A percentile compares a stretch with the other conserved stretches of the same genome.
Conservation (phyloP, 2,113 vertebrate species). For the Dipodomys merriami region DNA sequence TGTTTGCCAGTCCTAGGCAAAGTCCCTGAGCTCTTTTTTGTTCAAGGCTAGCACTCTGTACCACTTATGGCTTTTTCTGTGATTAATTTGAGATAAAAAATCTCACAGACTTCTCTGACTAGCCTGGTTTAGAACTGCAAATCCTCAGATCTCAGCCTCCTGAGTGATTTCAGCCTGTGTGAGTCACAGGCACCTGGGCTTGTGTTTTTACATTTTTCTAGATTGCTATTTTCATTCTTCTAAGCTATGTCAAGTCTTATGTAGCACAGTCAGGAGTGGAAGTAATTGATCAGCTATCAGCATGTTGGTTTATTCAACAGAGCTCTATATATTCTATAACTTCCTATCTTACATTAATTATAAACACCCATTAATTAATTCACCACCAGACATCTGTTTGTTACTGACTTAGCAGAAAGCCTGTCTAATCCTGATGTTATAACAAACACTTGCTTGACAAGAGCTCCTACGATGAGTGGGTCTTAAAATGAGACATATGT, state of each 20-base stretch:
- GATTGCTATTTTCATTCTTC: neutral
- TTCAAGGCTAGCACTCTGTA: too few relatives aligned
- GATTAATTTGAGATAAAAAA: too few relatives aligned
- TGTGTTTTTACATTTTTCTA: neutral
- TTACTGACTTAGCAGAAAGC: neutral
- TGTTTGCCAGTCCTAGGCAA: too few relatives aligned
- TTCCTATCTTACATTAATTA: slow-evolving; percentile 21
- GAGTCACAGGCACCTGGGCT: too few relatives aligned
- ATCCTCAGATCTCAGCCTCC: too few relatives aligned
- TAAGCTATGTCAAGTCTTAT: neutral
- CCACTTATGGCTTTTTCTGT: too few relatives aligned
- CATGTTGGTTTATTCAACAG: neutral
- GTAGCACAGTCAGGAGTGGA: neutral
- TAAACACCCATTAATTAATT: neutral
- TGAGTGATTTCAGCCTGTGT: too few relatives aligned
- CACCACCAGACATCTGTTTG: neutral
- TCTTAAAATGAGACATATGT: fast-evolving
- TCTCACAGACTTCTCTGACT: too few relatives aligned
- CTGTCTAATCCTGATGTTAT: neutral
- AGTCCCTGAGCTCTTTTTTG: too few relatives aligned
- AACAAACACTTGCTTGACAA: neutral
- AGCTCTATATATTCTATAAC: neutral
- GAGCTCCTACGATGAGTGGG: neutral
- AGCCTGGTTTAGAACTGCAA: too few relatives aligned
- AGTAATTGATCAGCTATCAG: neutral